These are phyloP conservation scores for Calonectris borealis DNA, from an alignment of 2,113 vertebrate genomes.

Conservation along the genomic window DNA sequence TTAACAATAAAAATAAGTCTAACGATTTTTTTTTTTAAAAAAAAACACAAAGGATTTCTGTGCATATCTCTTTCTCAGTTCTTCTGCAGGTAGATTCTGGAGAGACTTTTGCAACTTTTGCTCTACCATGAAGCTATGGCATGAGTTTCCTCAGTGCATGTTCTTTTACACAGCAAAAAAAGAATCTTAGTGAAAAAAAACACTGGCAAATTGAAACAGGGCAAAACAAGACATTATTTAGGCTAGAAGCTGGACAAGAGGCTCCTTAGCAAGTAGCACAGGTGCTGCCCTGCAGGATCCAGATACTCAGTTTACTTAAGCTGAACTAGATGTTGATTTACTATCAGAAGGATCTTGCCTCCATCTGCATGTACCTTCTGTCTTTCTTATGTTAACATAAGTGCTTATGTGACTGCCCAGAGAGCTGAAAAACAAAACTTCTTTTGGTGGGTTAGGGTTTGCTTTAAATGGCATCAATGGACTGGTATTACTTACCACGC, in stretches of 20 bases:
- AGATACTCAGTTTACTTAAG: not conserved
- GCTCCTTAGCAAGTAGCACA: not conserved
- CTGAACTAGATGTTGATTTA: not conserved
- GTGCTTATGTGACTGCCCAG: not conserved
- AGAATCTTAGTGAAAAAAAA: not conserved
- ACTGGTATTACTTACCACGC: not conserved
- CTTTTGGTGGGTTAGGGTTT: not conserved
- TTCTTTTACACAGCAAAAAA: not conserved
- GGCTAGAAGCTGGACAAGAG: not conserved
- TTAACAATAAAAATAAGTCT: not conserved
- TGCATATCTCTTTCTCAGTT: not conserved
- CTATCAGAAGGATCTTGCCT: not conserved
- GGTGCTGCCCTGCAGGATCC: not conserved
- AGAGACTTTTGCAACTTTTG: not conserved
- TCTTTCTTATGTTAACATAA: not conserved
- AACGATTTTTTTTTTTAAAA: not conserved
- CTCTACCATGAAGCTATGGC: not conserved
- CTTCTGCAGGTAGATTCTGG: not conserved
- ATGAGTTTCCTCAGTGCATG: not conserved
- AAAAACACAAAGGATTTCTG: not conserved
- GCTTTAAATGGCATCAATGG: not conserved
- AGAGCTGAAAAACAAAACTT: not conserved
- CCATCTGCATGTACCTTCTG: not conserved
- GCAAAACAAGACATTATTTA: not conserved
- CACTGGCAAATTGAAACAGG: not conserved